Conservation (phyloP, 2,797 vertebrate genomes). For the Alectoris magna region DNA sequence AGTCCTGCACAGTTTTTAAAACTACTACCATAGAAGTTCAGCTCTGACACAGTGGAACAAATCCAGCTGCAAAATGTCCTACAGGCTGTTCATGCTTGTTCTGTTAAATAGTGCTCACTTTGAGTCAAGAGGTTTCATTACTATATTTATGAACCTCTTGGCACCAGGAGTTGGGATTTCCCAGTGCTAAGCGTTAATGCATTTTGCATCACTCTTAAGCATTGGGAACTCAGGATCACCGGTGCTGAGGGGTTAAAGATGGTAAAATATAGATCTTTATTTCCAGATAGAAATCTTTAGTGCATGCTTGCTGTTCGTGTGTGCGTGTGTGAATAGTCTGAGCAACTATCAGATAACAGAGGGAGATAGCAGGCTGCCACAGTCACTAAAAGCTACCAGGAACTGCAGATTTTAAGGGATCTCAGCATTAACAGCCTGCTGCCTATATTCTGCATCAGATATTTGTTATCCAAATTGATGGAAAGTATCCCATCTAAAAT, state of each 20-base stretch:
- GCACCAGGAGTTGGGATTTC: slow-evolving; percentile 60
- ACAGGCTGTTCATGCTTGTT: slow-evolving; percentile 65
- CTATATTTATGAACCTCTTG: slow-evolving; percentile 74
- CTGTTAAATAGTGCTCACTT: slow-evolving; percentile 76
- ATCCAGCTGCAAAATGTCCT: slow-evolving; percentile 74
- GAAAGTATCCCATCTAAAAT: slow-evolving; percentile 65
- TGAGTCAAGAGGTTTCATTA: slow-evolving; percentile 75
- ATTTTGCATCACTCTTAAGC: slow-evolving; percentile 62
- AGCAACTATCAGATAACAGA: background rate
- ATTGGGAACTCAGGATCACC: background rate
- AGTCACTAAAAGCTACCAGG: background rate
- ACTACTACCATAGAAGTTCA: slow-evolving; percentile 55
- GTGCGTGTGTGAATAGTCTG: background rate
- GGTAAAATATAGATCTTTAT: background rate
- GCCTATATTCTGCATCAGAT: slow-evolving; percentile 56
- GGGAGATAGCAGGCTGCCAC: background rate
- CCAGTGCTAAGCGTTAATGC: slow-evolving; percentile 66
- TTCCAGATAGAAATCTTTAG: slow-evolving; percentile 18
- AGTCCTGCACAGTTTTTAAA: background rate
- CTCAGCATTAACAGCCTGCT: background rate
- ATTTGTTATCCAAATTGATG: slow-evolving; percentile 77
- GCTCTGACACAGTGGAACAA: slow-evolving; percentile 63
- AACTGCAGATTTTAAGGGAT: slow-evolving; percentile 3
- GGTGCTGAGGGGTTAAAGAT: slow-evolving; percentile 49
- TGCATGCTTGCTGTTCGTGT: background rate